A percentile compares a stretch with the other conserved stretches of the same genome.
Evolutionary conservation across 2,888 invertebrate genomes (phyloP).

Genomic region (Nematopogon swammerdamellus): DNA sequence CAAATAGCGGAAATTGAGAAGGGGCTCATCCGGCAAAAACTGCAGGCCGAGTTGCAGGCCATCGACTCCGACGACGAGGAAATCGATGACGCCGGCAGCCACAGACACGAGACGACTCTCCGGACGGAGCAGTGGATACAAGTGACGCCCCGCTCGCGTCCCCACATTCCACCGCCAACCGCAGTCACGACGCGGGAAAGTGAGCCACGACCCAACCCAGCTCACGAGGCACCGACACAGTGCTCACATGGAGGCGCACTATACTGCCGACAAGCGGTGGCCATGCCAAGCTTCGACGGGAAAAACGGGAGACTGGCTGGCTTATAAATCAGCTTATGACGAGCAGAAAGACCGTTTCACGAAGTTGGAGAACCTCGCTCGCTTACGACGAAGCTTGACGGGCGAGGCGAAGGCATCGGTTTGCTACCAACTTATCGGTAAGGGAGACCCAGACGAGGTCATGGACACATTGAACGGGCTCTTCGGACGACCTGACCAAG

Average conservation of each 20-base stretch:
- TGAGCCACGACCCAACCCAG: background rate
- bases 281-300: background rate
- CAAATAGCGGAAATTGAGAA: background rate
- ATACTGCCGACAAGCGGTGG: background rate
- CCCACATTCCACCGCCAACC: slow-evolving; percentile 2
- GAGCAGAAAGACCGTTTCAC: background rate
- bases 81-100: background rate
- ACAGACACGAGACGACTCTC: background rate
- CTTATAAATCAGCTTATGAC: background rate
- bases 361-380: background rate
- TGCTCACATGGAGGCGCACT: background rate
- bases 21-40: background rate
- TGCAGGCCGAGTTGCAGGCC: background rate
- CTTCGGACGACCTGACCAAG: background rate
- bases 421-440: background rate
- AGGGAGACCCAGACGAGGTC: background rate
- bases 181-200: background rate
- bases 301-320: background rate
- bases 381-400: slow-evolving; percentile 1
- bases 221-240: background rate
- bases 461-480: background rate
- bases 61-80: background rate
- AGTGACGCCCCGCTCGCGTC: background rate
- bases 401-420: background rate
- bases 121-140: background rate